Base-by-base conservation (phyloP, 2,113 vertebrate species). In the Chinchilla lanigera region DNA sequence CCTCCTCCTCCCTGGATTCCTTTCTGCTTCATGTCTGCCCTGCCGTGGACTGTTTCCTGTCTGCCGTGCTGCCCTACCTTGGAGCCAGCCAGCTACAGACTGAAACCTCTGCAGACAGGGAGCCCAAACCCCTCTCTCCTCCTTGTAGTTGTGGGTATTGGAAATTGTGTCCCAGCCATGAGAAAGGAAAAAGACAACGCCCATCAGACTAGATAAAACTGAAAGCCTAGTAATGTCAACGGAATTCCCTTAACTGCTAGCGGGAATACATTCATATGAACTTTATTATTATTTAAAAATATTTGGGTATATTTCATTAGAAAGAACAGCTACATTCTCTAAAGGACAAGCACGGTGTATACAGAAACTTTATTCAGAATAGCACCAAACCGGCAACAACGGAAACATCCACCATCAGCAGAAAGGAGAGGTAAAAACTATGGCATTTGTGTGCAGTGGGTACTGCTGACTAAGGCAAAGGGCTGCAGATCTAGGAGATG, bases 371-470 rank as follows among this genome's bases (percentile, higher is more conserved):
- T 4, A 16, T 30, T 17, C 75, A 50, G 24, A 78, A 50, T 0
- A 78, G 44, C 3, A 5, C 75, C 75, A 50, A 47, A 50, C 44
- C 26, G 8, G 26, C 83, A 93, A 67, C 54, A 95, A 54, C 3
- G 47, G 22, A 71, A 56, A 50, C 22, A 24, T 60, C 9, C 33
- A 84, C 58, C 24, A 58, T 4, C 3, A 1, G 6, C 38, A 86
- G 61, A 89, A 97, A 26, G 35, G 71, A 89, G 35, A 88, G 50
- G 65, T 50, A 95, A 93, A 93, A 94, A 80, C 84, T 92, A 5
- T 41, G 33, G 47, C 85, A 86, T 73, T 84, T 63, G 54, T 56
- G 75, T 44, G n/a, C 38, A 80, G 58, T 26, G 19, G 13, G 50
- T 65, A 75, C 11, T 71, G 22, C 61, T 44, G 3, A 47, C 35